Conservation (phyloP, 1,140 invertebrate genomes). For the Metopolophium dirhodum region DNA sequence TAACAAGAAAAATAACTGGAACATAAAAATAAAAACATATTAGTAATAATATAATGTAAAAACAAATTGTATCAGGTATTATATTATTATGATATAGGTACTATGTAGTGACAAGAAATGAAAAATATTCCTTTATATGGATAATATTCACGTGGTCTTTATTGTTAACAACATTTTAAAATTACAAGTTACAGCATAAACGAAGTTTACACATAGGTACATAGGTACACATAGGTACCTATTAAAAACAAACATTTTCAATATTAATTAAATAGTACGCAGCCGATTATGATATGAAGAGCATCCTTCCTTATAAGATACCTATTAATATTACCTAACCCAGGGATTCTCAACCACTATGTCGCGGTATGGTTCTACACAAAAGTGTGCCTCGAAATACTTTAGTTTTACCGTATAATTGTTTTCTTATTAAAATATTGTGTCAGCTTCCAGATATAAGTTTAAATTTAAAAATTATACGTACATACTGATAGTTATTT, state of each 20-base stretch:
- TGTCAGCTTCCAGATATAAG: too few species aligned
- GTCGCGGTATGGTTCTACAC: too few species aligned
- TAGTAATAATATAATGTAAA: neutral
- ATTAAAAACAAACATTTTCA: too few species aligned
- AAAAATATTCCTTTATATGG: neutral
- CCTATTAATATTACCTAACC: too few species aligned
- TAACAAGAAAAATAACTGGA: neutral
- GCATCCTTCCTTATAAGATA: neutral
- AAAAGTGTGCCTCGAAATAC: too few species aligned
- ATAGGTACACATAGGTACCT: too few species aligned
- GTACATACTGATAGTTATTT: too few species aligned
- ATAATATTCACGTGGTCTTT: neutral
- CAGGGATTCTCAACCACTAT: too few species aligned
- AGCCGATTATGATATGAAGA: neutral
- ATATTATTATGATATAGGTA: neutral
- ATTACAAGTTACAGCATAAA: neutral
- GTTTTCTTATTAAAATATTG: too few species aligned
- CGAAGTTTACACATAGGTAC: neutral
- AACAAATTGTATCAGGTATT: neutral
- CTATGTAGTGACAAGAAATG: neutral
- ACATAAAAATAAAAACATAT: neutral
- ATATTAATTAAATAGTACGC: neutral
- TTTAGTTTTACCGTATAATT: too few species aligned
- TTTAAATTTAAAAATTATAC: too few species aligned
- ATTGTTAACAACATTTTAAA: neutral